Percentiles rank a stretch among this genome's conserved stretches.
phyloP scores from a whole-genome alignment of 2,888 invertebrate genomes.

The Salticus scenicus region DNA sequence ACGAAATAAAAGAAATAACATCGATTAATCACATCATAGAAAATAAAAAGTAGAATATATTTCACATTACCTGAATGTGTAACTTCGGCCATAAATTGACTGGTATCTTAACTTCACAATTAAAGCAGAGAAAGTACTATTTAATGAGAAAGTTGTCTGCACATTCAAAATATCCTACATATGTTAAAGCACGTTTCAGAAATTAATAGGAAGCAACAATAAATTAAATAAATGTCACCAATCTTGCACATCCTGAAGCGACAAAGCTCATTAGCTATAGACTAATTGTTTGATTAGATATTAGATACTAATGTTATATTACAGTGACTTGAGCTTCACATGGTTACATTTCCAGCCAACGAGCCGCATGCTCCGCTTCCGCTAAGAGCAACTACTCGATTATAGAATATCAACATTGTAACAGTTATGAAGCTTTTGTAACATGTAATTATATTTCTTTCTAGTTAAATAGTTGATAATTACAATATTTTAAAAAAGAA shows the following conservation, averaged over 20 bases:
- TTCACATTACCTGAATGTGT: conserved; percentile 64
- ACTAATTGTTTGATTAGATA: background rate
- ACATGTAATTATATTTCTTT: too few relatives aligned
- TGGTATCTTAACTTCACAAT: background rate
- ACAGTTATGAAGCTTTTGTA: too few relatives aligned
- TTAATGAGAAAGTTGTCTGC: background rate
- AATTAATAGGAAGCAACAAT: background rate
- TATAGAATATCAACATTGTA: too few relatives aligned
- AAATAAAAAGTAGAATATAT: too few relatives aligned
- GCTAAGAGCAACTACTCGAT: too few relatives aligned
- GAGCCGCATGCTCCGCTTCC: conserved; percentile 30
- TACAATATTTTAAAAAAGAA: too few relatives aligned
- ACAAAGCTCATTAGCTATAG: background rate
- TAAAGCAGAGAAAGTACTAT: background rate
- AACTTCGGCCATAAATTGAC: conserved; percentile 56
- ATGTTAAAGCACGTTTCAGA: background rate
- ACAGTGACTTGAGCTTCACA: background rate
- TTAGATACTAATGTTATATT: conserved; percentile 2
- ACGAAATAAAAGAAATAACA: too few relatives aligned
- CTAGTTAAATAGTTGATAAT: too few relatives aligned
- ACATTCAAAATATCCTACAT: background rate
- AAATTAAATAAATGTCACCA: background rate
- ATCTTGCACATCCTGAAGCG: background rate
- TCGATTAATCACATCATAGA: too few relatives aligned
- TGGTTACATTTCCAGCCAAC: conserved; percentile 53